Evolutionary conservation across 2,888 invertebrate genomes (phyloP), one percentile per base, ranked within the genome.

Genomic region (Andrena minutula): DNA sequence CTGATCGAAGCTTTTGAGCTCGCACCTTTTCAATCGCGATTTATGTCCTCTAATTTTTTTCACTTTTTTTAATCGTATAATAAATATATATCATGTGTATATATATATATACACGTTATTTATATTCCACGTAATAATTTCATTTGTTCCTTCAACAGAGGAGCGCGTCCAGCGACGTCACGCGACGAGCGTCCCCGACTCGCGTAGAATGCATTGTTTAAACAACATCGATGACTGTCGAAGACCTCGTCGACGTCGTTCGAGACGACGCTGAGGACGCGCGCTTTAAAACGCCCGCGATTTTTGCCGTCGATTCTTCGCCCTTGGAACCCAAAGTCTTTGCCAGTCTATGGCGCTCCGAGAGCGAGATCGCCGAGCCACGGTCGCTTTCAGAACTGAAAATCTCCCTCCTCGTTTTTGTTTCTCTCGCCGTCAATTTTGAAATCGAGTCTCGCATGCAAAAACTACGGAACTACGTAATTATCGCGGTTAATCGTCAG

Each of bases 71-170:
- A 75, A 91, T 92, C 88, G 92, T 93, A 92, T 92, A 92, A 92
- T 92, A 93, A 91, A 93, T 92, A 92, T 90, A 89, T 90, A 89
- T 90, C 51, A 30, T 78, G 80, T 88, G 88, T 91, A 89, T 90
- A 90, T 23, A 41, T n/a, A 89, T 89, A 89, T 89, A 92, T 91
- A 41, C 41, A 41, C 84, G 86, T 88, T 88, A 88, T 88, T 86
- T 86, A 86, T 88, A 87, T 90, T 92, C 87, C 91, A 90, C 89
- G 89, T 90, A 89, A 92, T 92, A 92, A 92, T 92, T 92, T 90
- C 77, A 89, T 91, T 92, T 90, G 86, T 91, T 88, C 84, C 84
- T 86, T 87, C 79, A 83, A 88, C 75, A 76, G 70, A 86, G 77
- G 78, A 66, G 63, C 81, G 82, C 75, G 58, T 41, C 66, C 75